Evolutionary conservation across 2,888 invertebrate genomes (phyloP).

Genomic region (Argynnis bischoffii): DNA sequence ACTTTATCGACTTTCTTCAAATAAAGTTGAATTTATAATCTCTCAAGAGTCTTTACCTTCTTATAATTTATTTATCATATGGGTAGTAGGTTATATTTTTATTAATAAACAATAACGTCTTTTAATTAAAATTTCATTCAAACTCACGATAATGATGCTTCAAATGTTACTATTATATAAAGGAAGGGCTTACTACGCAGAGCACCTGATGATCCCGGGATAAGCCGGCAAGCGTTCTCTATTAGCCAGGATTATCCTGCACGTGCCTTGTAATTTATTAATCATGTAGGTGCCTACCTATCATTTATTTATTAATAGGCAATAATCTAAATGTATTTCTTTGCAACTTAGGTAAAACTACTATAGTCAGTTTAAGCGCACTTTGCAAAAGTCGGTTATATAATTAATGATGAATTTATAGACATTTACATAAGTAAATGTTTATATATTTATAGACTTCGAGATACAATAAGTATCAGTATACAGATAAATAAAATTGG

Average conservation of each 20-base stretch:
- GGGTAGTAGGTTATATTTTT: not conserved
- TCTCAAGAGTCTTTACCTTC: not conserved
- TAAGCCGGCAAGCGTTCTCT: constrained; percentile 67
- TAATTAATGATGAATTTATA: too few relatives aligned
- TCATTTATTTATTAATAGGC: too few relatives aligned
- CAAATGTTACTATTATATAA: constrained; percentile 12
- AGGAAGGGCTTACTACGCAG: constrained; percentile 9
- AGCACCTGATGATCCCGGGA: constrained; percentile 74
- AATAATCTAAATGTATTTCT: not conserved
- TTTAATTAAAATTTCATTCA: not conserved
- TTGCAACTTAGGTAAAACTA: too few relatives aligned
- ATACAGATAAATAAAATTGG: too few relatives aligned
- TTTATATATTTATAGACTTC: too few relatives aligned
- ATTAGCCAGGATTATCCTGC: constrained; percentile 77
- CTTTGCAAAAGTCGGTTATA: too few relatives aligned
- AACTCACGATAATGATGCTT: constrained; percentile 13
- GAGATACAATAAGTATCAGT: too few relatives aligned
- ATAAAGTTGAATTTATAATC: too few relatives aligned
- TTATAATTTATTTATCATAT: not conserved
- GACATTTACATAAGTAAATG: too few relatives aligned
- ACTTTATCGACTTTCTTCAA: too few relatives aligned
- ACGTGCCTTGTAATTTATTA: constrained; percentile 67
- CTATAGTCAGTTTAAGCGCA: too few relatives aligned
- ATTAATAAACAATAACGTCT: not conserved
- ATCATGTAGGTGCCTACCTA: not conserved